Evolutionary conservation across 2,113 vertebrate species (phyloP).

Genomic region (Nothobranchius furzeri): DNA sequence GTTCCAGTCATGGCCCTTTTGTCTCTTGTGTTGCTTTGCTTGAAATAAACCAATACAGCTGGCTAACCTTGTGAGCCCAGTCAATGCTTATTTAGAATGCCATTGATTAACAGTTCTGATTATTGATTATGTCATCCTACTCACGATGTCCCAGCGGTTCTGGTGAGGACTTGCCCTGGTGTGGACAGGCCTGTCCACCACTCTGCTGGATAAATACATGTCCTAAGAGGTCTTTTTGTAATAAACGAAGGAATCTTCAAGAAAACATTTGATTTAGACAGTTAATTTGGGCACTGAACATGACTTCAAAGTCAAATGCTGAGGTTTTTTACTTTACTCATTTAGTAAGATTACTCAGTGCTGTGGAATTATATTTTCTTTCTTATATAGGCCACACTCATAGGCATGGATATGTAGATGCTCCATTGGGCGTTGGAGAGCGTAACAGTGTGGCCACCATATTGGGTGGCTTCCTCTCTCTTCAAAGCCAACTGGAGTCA

Average conservation of each 20-base stretch:
- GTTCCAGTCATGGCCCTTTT: slow-evolving; percentile 68
- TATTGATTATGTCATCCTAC: slow-evolving; percentile 82
- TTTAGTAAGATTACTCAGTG: too few species aligned
- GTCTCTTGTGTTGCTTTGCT: slow-evolving; percentile 80
- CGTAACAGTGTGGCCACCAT: too few species aligned
- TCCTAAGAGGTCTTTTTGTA: slow-evolving; percentile 1
- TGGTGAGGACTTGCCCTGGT: slow-evolving; percentile 76
- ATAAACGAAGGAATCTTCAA: background rate
- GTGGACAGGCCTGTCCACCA: slow-evolving; percentile 60
- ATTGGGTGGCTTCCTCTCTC: too few species aligned
- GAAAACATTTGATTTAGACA: background rate
- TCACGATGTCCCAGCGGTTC: slow-evolving; percentile 78
- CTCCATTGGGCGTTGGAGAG: too few species aligned
- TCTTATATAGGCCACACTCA: too few species aligned
- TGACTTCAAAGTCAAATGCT: background rate
- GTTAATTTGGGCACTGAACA: background rate
- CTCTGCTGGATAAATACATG: slow-evolving; percentile 24
- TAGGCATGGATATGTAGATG: too few species aligned
- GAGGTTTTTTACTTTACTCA: background rate
- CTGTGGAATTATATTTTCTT: too few species aligned
- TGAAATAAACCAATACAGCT: slow-evolving; percentile 83
- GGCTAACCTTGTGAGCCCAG: slow-evolving; percentile 80
- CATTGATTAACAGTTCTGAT: slow-evolving; percentile 86
- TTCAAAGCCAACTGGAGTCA: too few species aligned
- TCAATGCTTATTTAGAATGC: slow-evolving; percentile 85